Percentiles rank a stretch among this genome's conserved stretches.
Conservation (phyloP, 2,888 invertebrate species). For the Calephelis perditalis region DNA sequence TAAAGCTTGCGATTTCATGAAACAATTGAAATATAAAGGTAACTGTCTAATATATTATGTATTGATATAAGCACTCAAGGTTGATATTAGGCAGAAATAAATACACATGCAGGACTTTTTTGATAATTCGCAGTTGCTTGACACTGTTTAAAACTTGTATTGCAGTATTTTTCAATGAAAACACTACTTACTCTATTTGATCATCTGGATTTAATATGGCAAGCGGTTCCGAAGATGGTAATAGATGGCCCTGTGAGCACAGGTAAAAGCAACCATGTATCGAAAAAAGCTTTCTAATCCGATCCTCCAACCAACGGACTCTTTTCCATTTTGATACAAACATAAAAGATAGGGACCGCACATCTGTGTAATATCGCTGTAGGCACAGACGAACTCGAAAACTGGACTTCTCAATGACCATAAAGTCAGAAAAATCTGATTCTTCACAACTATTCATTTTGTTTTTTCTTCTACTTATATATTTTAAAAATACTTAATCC, state of each 20-base stretch:
- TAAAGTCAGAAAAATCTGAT: background rate
- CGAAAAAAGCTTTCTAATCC: slow-evolving; percentile 41
- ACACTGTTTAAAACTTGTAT: too few relatives aligned
- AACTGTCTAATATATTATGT: too few relatives aligned
- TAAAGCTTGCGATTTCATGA: too few relatives aligned
- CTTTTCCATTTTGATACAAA: slow-evolving; percentile 33
- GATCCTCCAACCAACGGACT: slow-evolving; percentile 45
- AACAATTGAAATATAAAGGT: too few relatives aligned
- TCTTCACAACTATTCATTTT: slow-evolving; percentile 1
- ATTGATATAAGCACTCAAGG: too few relatives aligned
- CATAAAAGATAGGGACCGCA: slow-evolving; percentile 37
- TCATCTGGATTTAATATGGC: slow-evolving; percentile 46
- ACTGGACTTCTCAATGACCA: slow-evolving; percentile 12
- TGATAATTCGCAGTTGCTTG: too few relatives aligned
- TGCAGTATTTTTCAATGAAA: background rate
- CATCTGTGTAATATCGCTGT: slow-evolving; percentile 42
- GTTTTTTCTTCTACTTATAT: too few relatives aligned
- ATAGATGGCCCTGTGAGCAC: slow-evolving; percentile 42
- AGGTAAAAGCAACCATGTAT: slow-evolving; percentile 36
- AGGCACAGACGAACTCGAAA: slow-evolving; percentile 48
- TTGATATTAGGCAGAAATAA: too few relatives aligned
- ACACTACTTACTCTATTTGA: slow-evolving; percentile 43
- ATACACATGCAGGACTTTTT: too few relatives aligned
- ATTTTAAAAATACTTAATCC: too few relatives aligned
- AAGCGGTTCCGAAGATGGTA: slow-evolving; percentile 54